Evolutionary conservation across 2,888 invertebrate genomes (phyloP).

Genomic region (Andrena minutula): DNA sequence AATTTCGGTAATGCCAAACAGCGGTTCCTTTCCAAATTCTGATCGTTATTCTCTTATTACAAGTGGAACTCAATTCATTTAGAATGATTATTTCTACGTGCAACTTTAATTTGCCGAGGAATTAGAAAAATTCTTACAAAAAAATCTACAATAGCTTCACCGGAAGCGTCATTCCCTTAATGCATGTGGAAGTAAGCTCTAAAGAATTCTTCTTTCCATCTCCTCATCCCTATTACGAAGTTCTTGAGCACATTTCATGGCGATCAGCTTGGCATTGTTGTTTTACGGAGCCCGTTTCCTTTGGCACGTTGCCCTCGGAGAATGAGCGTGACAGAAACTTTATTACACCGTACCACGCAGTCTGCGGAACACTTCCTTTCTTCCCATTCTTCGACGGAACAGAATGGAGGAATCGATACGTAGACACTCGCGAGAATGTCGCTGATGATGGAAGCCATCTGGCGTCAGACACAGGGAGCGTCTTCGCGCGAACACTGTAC

Average conservation of each 20-base stretch:
- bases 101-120: too few species aligned
- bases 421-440: neutral
- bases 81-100: too few species aligned
- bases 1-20: too few species aligned
- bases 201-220: too few species aligned
- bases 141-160: too few species aligned
- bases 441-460: constrained; percentile 6
- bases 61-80: too few species aligned
- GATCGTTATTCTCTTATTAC: too few species aligned
- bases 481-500: neutral
- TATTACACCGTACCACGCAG: neutral
- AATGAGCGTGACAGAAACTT: constrained; percentile 10
- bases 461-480: neutral
- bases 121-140: too few species aligned
- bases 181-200: too few species aligned
- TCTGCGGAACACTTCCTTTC: neutral
- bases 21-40: too few species aligned
- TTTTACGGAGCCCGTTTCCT: constrained; percentile 15
- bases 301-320: constrained; percentile 22
- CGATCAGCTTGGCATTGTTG: constrained; percentile 6
- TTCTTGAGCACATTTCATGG: constrained; percentile 2
- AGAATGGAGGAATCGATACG: neutral
- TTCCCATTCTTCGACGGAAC: neutral
- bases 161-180: too few species aligned
- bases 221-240: neutral